phyloP scores from a whole-genome alignment of 92 coral and sea anemone genomes.

The Heteractis magnifica region DNA sequence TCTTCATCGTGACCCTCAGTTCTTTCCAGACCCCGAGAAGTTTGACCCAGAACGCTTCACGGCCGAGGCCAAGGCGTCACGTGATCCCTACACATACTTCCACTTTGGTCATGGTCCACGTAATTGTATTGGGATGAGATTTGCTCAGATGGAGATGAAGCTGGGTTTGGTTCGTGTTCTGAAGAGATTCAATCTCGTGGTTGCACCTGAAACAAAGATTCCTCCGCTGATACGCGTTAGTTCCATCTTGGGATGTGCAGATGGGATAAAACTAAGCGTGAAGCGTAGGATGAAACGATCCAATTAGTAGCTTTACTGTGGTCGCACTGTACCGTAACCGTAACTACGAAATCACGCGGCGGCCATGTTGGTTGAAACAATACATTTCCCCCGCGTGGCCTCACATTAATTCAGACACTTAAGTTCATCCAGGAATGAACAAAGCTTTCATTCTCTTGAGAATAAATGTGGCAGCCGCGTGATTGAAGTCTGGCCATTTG shows the following conservation, averaged over 20 bases:
- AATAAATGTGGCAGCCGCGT: too few species aligned
- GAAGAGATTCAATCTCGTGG: conserved; percentile 13
- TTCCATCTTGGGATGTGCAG: conserved; percentile 14
- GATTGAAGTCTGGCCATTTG: too few species aligned
- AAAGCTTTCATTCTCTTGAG: too few species aligned
- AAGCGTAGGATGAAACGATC: neutral
- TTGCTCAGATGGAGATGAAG: conserved; percentile 38
- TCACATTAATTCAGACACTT: too few species aligned
- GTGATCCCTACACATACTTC: conserved; percentile 23
- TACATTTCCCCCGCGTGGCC: too few species aligned
- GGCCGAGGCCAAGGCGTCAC: conserved; percentile 30
- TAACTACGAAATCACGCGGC: too few species aligned
- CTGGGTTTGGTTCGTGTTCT: conserved; percentile 24
- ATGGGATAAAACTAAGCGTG: neutral
- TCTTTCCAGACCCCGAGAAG: conserved; percentile 34
- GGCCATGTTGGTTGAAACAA: too few species aligned
- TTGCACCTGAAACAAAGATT: conserved; percentile 16
- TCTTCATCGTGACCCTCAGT: conserved; percentile 13
- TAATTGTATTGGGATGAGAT: conserved; percentile 36
- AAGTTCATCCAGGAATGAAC: too few species aligned
- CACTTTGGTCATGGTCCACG: conserved; percentile 40
- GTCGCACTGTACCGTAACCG: neutral
- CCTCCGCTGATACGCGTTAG: conserved; percentile 12
- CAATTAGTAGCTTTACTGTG: neutral
- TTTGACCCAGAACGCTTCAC: conserved; percentile 38